These are phyloP conservation scores for Perdix hodgsoniae DNA, from an alignment of 2,797 vertebrate genomes.

Conservation along the genomic window DNA sequence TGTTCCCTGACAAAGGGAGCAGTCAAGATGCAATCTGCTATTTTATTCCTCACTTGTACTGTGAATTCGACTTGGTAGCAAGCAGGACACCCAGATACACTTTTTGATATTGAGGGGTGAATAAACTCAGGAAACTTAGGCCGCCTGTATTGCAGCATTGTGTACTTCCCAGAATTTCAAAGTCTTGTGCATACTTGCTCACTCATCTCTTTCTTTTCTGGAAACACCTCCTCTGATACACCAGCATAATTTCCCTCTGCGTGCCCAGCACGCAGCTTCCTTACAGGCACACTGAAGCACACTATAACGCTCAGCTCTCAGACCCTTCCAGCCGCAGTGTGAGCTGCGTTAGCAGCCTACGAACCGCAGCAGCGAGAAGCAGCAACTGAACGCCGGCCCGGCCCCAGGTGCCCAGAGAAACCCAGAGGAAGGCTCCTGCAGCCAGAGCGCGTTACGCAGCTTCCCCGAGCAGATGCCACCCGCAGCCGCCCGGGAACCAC, in stretches of 20 bases:
- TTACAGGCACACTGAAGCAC: fast-evolving
- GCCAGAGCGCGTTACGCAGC: not conserved
- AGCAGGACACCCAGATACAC: not conserved
- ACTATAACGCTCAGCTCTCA: fast-evolving
- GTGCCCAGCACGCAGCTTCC: fast-evolving
- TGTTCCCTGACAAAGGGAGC: not conserved
- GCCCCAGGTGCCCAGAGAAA: not conserved
- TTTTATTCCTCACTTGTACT: not conserved
- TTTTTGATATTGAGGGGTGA: not conserved
- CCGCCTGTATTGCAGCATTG: fast-evolving
- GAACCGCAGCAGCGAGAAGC: not conserved
- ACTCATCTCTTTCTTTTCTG: fast-evolving
- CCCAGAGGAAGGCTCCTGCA: not conserved
- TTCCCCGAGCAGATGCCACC: not conserved
- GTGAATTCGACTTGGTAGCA: fast-evolving
- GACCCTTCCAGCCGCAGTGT: not conserved
- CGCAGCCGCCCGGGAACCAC: not conserved
- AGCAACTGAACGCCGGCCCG: not conserved
- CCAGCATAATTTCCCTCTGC: not conserved
- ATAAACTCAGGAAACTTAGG: not conserved
- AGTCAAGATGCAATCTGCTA: fast-evolving
- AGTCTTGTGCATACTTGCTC: not conserved
- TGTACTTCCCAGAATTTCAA: not conserved
- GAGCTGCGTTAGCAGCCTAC: not conserved
- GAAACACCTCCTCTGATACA: not conserved